A percentile compares a stretch with the other conserved stretches of the same genome.
Conservation (phyloP, 2,888 invertebrate genomes). For the Plagiodera versicolora region DNA sequence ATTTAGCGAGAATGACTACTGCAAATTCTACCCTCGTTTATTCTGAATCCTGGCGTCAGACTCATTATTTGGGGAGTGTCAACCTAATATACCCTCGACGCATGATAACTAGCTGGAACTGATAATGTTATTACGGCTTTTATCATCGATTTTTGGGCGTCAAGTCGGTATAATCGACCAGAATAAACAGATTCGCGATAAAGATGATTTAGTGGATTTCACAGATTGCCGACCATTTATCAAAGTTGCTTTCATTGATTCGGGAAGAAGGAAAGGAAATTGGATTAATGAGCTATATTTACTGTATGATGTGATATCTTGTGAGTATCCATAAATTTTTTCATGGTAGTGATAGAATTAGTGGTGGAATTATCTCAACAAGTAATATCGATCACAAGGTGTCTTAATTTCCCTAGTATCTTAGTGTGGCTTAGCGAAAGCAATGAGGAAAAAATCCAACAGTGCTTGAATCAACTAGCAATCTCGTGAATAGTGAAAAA, state of each 20-base stretch:
- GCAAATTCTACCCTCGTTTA: not conserved
- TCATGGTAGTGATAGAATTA: too few species aligned
- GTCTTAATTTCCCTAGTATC: too few species aligned
- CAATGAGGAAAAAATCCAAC: too few species aligned
- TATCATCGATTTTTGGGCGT: conserved; percentile 31
- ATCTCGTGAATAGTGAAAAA: too few species aligned
- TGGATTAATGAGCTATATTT: not conserved
- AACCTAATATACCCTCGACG: conserved; percentile 6
- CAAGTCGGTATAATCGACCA: conserved; percentile 28
- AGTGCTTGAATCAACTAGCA: too few species aligned
- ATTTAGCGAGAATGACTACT: not conserved
- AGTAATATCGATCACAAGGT: too few species aligned
- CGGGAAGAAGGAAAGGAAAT: not conserved
- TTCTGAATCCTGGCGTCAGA: not conserved
- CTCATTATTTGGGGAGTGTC: conserved; percentile 25
- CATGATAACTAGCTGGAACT: conserved; percentile 32
- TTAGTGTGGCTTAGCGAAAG: too few species aligned
- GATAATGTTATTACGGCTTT: conserved; percentile 32
- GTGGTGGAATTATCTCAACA: too few species aligned
- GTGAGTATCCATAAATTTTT: too few species aligned
- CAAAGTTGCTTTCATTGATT: conserved; percentile 18
- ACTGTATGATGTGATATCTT: not conserved
- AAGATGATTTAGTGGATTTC: conserved; percentile 28
- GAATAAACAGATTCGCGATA: conserved; percentile 28
- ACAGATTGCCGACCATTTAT: conserved; percentile 26